Conservation (phyloP, 1,140 invertebrate genomes). For the Drosophila guanche region DNA sequence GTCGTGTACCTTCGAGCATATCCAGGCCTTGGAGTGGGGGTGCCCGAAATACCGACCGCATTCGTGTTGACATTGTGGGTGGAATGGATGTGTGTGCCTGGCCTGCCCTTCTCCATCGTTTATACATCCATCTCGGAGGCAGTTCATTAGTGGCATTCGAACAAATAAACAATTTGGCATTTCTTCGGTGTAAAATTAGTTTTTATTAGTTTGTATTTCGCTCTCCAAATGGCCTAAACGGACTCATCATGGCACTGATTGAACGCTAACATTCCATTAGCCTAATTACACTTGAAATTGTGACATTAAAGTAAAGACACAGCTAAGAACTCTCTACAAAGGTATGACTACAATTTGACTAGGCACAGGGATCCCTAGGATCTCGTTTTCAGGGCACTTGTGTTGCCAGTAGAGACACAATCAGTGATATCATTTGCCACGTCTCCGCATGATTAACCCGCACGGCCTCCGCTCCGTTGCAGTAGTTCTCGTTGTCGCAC, state of each 20-base stretch:
- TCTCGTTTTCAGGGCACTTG: conserved; percentile 12
- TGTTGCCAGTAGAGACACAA: conserved; percentile 34
- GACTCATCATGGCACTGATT: conserved; percentile 39
- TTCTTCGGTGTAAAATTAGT: conserved; percentile 66
- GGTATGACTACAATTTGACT: too few relatives aligned
- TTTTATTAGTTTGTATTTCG: conserved; percentile 69
- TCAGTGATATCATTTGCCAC: conserved; percentile 42
- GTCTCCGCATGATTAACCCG: background rate
- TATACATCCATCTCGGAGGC: conserved; percentile 12
- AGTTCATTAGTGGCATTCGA: conserved; percentile 62
- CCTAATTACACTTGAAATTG: background rate
- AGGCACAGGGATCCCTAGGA: too few relatives aligned
- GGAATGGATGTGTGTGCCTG: background rate
- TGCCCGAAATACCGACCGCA: background rate
- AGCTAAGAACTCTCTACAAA: background rate
- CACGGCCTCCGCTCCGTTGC: conserved; percentile 50
- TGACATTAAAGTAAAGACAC: background rate
- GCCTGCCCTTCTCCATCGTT: conserved; percentile 19
- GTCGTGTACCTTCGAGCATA: too few relatives aligned
- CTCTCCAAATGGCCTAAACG: too few relatives aligned
- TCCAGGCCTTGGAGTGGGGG: background rate
- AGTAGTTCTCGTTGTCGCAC: conserved; percentile 69
- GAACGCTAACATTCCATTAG: conserved; percentile 30
- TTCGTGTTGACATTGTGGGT: conserved; percentile 43
- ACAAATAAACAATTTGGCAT: conserved; percentile 70